Evolutionary conservation across 2,797 vertebrate genomes (phyloP), one percentile per base, ranked within the genome.

Genomic region (Botia kubotai): DNA sequence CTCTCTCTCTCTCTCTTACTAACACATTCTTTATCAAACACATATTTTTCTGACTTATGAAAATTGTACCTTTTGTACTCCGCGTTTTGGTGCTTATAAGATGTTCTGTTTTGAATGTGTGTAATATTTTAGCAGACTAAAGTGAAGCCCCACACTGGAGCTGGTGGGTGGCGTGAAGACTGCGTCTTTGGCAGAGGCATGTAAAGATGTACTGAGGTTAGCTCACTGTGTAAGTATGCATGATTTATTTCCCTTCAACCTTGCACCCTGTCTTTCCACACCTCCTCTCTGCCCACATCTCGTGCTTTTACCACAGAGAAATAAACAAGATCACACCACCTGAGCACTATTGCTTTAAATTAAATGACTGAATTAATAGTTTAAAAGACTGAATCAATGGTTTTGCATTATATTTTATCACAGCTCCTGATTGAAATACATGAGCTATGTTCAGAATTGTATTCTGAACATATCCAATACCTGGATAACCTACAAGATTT

Each of bases 141-240:
- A 78, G 14, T 79, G 13, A 52, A 50, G 26, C 13, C 14, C 68
- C 55, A 21, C 46, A 13, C 72, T 48, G 23, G 68, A 65, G 16
- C 57, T 26, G 68, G 68, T 72, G 68, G 68, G 57, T 52, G 57
- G 58, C 6, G 29, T 19, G 21, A 79, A 52, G 39, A 10, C 55
- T 69, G 43, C 0, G 55, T 29, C 13, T 78, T 71, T 71, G 48
- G 43, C 26, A 43, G 43, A 50, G 13, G 36, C 62, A 29, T 52
- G 65, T 68, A 71, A 58, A 75, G 67, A 82, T 69, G 72, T 72
- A 60, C 53, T 50, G 53, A 29, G 72, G 52, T 82, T 86, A 83
- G 62, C 72, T 86, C 82, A 86, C 68, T n/a, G 53, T 70, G 29
- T 23, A 77, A 79, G 79, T 83, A 86, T 83, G 82, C 46, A 72